A percentile compares a stretch with the other conserved stretches of the same genome.
phyloP scores from a whole-genome alignment of 2,888 invertebrate species.

The Amphiduros pacificus region DNA sequence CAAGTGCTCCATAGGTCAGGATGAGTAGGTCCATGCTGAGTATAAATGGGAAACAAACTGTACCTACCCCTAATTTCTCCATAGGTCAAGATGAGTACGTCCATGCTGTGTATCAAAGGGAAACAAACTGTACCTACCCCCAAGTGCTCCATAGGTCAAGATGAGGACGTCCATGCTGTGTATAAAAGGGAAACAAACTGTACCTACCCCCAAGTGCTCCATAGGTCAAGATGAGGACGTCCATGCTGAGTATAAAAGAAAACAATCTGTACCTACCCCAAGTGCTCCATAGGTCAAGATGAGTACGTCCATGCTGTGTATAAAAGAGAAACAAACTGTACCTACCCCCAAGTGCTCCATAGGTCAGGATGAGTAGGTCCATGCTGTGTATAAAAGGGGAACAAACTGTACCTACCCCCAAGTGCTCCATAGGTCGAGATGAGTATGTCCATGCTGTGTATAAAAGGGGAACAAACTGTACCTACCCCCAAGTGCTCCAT shows the following conservation, averaged over 20 bases:
- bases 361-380: constrained; percentile 76
- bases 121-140: constrained; percentile 67
- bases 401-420: constrained; percentile 79
- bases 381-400: constrained; percentile 81
- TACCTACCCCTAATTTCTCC: constrained; percentile 61
- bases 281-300: constrained; percentile 81
- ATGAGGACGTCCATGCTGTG: constrained; percentile 80
- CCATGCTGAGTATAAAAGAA: constrained; percentile 75
- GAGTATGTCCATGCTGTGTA: constrained; percentile 78
- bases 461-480: constrained; percentile 73
- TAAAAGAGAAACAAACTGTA: constrained; percentile 74
- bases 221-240: constrained; percentile 78
- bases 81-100: no score
- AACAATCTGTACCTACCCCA: constrained; percentile 69
- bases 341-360: constrained; percentile 83
- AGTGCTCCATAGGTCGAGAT: constrained; percentile 81
- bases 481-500: constrained; percentile 83
- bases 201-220: constrained; percentile 81
- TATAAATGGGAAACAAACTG: constrained; percentile 77
- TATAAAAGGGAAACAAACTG: constrained; percentile 65
- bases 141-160: constrained; percentile 79
- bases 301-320: constrained; percentile 78
- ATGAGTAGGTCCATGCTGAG: constrained; percentile 80
- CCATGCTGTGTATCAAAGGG: background rate
- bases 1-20: constrained; percentile 79